A percentile compares a stretch with the other conserved stretches of the same genome.
phyloP scores from a whole-genome alignment of 1,140 invertebrate species.

The Eulimnadia texana region DNA sequence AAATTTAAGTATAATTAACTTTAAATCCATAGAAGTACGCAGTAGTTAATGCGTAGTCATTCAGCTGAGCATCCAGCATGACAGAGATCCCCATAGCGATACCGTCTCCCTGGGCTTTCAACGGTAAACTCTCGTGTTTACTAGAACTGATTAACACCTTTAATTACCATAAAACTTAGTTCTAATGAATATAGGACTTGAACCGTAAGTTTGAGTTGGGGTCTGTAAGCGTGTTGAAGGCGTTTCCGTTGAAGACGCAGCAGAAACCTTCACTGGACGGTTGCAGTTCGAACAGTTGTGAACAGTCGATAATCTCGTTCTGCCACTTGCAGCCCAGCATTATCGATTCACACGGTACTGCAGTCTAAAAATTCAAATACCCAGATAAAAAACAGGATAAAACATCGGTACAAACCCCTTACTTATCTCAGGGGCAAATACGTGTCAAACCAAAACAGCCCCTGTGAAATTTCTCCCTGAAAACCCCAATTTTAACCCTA shows the following conservation, averaged over 20 bases:
- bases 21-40: slow-evolving; percentile 16
- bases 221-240: neutral
- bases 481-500: too few relatives aligned
- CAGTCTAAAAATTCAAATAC: neutral
- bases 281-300: slow-evolving; percentile 4
- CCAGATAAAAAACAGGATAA: neutral
- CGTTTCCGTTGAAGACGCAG: slow-evolving; percentile 13
- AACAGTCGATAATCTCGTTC: slow-evolving; percentile 9
- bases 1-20: neutral
- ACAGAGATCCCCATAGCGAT: slow-evolving; percentile 14
- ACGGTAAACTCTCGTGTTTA: neutral
- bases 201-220: neutral
- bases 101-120: slow-evolving; percentile 6
- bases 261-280: slow-evolving; percentile 15
- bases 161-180: neutral
- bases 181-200: neutral
- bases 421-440: too few relatives aligned
- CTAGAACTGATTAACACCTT: neutral
- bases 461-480: too few relatives aligned
- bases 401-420: neutral
- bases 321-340: slow-evolving; percentile 11
- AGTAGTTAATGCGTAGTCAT: slow-evolving; percentile 13
- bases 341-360: slow-evolving; percentile 8
- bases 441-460: neutral
- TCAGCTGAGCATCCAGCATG: slow-evolving; percentile 11